Evolutionary conservation across 2,888 invertebrate species (phyloP).

Genomic region (Trichogramma evanescens): DNA sequence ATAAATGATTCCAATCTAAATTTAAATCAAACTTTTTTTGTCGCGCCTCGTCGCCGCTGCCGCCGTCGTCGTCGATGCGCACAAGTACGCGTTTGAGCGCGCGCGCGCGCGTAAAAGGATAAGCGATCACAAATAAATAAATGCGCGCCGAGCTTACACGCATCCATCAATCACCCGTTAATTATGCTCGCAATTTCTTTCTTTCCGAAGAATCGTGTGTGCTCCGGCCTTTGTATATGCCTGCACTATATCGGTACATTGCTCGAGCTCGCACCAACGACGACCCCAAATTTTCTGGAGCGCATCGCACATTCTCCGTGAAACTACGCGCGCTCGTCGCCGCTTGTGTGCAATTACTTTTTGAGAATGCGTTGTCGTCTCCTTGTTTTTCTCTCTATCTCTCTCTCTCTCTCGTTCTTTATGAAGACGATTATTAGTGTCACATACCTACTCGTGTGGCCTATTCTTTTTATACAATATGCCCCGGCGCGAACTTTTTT

Average conservation of each 20-base stretch:
- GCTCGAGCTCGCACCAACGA: conserved; percentile 1
- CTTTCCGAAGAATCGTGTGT: conserved; percentile 30
- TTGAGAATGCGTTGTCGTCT: background rate
- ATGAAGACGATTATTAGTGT: background rate
- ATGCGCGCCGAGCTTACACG: conserved; percentile 42
- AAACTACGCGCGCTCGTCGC: background rate
- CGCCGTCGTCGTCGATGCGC: too few species aligned
- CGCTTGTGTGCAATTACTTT: background rate
- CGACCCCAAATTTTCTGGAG: conserved; percentile 12
- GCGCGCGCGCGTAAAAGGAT: conserved; percentile 6
- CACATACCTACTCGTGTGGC: too few species aligned
- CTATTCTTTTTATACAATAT: too few species aligned
- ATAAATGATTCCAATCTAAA: too few species aligned
- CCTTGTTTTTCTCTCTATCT: background rate
- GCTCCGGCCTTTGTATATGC: background rate
- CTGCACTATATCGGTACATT: background rate
- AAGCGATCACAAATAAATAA: conserved; percentile 26
- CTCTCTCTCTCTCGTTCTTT: background rate
- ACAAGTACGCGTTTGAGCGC: background rate
- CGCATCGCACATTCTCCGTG: too few species aligned
- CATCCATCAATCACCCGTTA: conserved; percentile 47
- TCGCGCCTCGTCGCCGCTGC: too few species aligned
- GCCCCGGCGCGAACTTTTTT: too few species aligned
- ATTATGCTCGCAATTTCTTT: conserved; percentile 46
- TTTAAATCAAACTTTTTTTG: too few species aligned